Evolutionary conservation across 2,888 invertebrate species (phyloP), one percentile per base, ranked within the genome.

Genomic region (Phengaris arion): DNA sequence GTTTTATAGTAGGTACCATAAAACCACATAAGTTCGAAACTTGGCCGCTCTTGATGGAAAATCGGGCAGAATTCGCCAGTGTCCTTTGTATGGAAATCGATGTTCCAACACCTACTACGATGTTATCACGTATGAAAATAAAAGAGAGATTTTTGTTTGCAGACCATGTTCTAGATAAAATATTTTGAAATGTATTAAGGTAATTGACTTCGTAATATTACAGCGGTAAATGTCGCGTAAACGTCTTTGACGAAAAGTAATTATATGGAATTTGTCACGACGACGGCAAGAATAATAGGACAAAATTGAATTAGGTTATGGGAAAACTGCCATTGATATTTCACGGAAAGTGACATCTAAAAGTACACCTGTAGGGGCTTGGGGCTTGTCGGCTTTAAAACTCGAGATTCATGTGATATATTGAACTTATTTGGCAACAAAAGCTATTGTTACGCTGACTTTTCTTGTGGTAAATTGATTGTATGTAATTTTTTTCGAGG

Each of bases 251-350:
- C 15, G 15, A 35, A 22, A 68, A 68, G 13, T n/a, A 68, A 68
- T 68, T 10, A 35, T 35, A 68, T 12, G 68, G 10, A 45, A 68
- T 68, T 68, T 68, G 68, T 68, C 68, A 68, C 68, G 68, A 35
- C 35, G 1, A 45, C 22, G 68, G 45, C 68, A 68, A 68, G 68
- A 68, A 45, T 68, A 68, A 68, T 68, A 45, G 68, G 12, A 35
- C 4, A 35, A 59, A 57, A 57, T 57, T 15, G 45, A 68, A 68
- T 68, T 45, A 9, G 13, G 45, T 6, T 12, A 68, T 45, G 6
- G 13, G 45, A 7, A 68, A 68, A 45, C 45, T 22, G 45, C 35
- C 7, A 9, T 68, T 45, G 68, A 68, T 12, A 68, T 68, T 45
- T 68, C 45, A 68, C 35, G 45, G 68, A 68, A 68, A 45, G 45